These are phyloP conservation scores for Ooceraea biroi DNA, from an alignment of 1,140 invertebrate genomes.

Conservation along the genomic window DNA sequence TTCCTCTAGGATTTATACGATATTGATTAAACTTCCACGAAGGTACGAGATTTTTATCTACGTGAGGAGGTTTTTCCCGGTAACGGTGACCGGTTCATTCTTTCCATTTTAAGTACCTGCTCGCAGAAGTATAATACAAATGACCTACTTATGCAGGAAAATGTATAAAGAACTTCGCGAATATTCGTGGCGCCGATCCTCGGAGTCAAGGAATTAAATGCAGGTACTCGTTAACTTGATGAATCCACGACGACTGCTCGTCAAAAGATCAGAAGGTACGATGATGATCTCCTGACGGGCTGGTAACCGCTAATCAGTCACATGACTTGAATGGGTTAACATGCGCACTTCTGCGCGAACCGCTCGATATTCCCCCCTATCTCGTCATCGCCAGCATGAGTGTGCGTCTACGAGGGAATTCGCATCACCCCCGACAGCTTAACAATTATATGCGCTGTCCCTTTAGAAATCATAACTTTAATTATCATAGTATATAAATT, in stretches of 20 bases:
- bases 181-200: slow-evolving; percentile 20
- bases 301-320: slow-evolving; percentile 5
- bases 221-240: slow-evolving; percentile 15
- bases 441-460: slow-evolving; percentile 28
- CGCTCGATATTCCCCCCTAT: slow-evolving; percentile 24
- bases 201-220: slow-evolving; percentile 32
- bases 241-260: background rate
- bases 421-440: slow-evolving; percentile 5
- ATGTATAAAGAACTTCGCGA: slow-evolving; percentile 26
- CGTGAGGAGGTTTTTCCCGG: background rate
- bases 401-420: slow-evolving; percentile 2
- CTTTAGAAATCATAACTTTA: background rate
- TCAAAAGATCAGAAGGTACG: slow-evolving; percentile 3
- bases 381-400: background rate
- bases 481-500: background rate
- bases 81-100: slow-evolving; percentile 39
- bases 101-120: slow-evolving; percentile 25
- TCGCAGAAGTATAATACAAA: slow-evolving; percentile 7
- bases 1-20: slow-evolving; percentile 22
- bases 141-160: slow-evolving; percentile 43
- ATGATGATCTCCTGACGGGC: background rate
- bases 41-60: slow-evolving; percentile 49
- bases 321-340: slow-evolving; percentile 12
- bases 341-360: background rate
- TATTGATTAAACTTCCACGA: slow-evolving; percentile 44